Evolutionary conservation across 1,140 invertebrate species (phyloP), one percentile per base, ranked within the genome.

Genomic region (fruit fly (Drosophila melanogaster)): DNA sequence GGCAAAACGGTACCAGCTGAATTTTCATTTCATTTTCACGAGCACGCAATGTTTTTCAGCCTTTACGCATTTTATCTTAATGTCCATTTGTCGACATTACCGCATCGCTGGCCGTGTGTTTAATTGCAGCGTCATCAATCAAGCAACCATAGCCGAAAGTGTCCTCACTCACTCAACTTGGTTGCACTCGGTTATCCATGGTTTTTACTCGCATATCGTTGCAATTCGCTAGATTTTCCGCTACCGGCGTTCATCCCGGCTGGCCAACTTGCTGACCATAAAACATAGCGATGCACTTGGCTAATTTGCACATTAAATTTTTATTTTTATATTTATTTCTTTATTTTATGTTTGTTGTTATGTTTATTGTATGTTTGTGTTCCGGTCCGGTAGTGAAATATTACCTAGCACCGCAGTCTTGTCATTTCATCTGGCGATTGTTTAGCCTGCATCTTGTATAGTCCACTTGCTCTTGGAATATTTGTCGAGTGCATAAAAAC

Each of bases 101-200:
- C 83, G 83, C 83, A 86, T 86, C 71, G 76, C 53, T 89, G 75
- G 55, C 61, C 54, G 73, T 77, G 66, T 67, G 73, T 54, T 86
- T 87, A 79, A 83, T 87, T 87, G 83, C 79, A 60, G 61, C 59
- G 79, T 87, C 83, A 86, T 86, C 83, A 87, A 89, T 86, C 83
- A 83, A 44, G 49, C 30, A 56, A 33, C 60, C 60, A 40, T 46
- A 33, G 15, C 41, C 64, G 41, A 70, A 69, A 40, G 47, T 56
- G 64, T 70, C 62, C 26, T 61, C 49, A 17, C 30, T 19, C 19
- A 46, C n/a, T 35, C 41, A 37, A 49, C 38, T 57, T 57, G 41
- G 49, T 57, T 62, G 47, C 47, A 33, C 47, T 33, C 15, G 26
- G 41, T 44, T 44, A n/a, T 50, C n/a, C 26, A 33, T 55, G 38